Evolutionary conservation across 2,888 invertebrate genomes (phyloP), one percentile per base, ranked within the genome.

Genomic region (Amphipoea lucens): DNA sequence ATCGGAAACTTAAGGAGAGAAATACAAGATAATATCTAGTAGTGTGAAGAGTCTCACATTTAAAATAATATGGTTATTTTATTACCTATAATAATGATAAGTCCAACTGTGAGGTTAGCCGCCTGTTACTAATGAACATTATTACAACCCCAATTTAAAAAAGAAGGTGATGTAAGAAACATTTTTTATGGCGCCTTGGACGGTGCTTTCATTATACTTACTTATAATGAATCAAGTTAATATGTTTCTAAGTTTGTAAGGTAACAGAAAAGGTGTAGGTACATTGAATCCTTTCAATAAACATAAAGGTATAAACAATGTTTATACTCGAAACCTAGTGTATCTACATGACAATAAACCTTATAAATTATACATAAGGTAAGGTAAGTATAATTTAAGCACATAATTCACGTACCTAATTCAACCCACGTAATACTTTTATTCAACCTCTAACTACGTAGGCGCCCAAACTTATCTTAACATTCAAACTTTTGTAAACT

Each of bases 401-500:
- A 78, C 71, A 82, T 79, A 76, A 81, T 81, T 81, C 73, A 76
- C 57, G 63, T 79, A 29, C 29, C 29, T 29, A 60, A 81, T 78
- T 76, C 79, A n/a, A 77, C 85, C 88, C 78, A 88, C 88, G 23
- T 54, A 67, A 36, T 29, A 74, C 78, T 80, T 76, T 79, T 82
- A 81, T 83, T 79, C 78, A 74, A 76, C 12, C 51, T 77, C 17
- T 45, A 29, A 29, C 42, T 14, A 69, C 75, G 88, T 86, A 76
- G 88, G 86, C 81, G 89, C 77, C 36, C 66, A 69, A 87, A 87
- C 81, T 78, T 85, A 78, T 76, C 42, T 79, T 71, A 77, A 69
- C 71, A 71, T 81, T 74, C 74, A 79, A 74, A 70, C 82, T 87
- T 81, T 83, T 75, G 29, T 76, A 76, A 73, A 79, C 78, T 36